These are phyloP conservation scores for Callyntrura sp. DNA, from an alignment of 2,888 invertebrate genomes.

Conservation along the genomic window DNA sequence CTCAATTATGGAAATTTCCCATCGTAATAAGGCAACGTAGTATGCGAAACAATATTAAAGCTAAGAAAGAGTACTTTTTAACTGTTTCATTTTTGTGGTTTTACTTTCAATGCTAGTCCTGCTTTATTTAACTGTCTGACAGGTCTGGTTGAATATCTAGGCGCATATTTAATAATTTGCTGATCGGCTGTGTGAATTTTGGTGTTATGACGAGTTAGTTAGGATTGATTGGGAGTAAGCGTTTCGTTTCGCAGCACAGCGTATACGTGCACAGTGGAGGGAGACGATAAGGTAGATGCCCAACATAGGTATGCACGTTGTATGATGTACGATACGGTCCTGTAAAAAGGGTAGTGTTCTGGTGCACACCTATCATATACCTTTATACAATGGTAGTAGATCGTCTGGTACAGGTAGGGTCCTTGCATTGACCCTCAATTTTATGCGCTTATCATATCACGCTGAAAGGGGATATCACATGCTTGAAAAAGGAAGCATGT, in stretches of 20 bases:
- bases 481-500: background rate
- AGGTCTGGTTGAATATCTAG: no score
- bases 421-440: slow-evolving; percentile 55
- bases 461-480: background rate
- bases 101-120: slow-evolving; percentile 4
- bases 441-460: background rate
- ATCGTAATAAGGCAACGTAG: slow-evolving; percentile 10
- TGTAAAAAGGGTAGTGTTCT: background rate
- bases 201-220: background rate
- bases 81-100: slow-evolving; percentile 37
- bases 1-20: slow-evolving; percentile 57
- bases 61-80: background rate
- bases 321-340: no score
- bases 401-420: background rate
- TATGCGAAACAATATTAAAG: background rate
- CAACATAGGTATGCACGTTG: no score
- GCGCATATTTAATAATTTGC: no score
- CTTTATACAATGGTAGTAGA: background rate
- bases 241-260: background rate
- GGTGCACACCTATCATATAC: background rate
- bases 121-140: background rate
- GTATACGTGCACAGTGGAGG: no score
- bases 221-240: no score
- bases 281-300: no score
- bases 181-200: no score